Evolutionary conservation across 2,113 vertebrate species (phyloP), one percentile per base, ranked within the genome.

Genomic region (Rhinolophus ferrumequinum): DNA sequence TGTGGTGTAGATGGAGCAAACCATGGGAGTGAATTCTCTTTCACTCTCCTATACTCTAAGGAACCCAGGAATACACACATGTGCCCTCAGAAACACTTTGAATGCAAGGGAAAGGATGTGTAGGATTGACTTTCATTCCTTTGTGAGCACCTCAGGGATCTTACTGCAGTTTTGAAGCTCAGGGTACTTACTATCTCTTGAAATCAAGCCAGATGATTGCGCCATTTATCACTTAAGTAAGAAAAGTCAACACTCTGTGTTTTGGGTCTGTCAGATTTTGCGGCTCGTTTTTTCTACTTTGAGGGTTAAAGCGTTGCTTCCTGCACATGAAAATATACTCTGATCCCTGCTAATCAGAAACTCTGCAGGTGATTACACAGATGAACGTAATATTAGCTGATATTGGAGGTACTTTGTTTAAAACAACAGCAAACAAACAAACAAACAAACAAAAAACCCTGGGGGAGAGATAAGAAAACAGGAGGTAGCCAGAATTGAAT

Each of bases 291-390:
- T 86, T 96, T 95, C 18, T 77, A 52, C 66, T 82, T 80, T 83
- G 38, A 75, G n/a, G 47, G 96, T 95, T 83, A 86, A 97, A 89
- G 30, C 58, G 73, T 81, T 84, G 35, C 33, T 90, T 95, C 47
- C 82, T 83, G 33, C 16, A 92, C 87, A 90, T 87, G 80, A 94
- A 96, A 96, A 93, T 69, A 75, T 64, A 30, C 15, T 30, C 79
- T 64, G 72, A 88, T 91, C 62, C 24, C 79, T 76, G 56, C 41
- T 91, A 79, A 70, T 50, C 47, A 79, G 62, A 66, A 88, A 87
- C 83, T 66, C 83, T 92, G 41, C 24, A 82, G 47, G 67, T 81
- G n/a, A 26, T 70, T 83, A 70, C 58, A 54, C 8, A 0, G 30
- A 56, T 93, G 87, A 92, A 54, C 77, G 35, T 84, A 88, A 80